These are phyloP conservation scores for Diaperis boleti DNA, from an alignment of 2,888 invertebrate genomes.

Conservation along the genomic window DNA sequence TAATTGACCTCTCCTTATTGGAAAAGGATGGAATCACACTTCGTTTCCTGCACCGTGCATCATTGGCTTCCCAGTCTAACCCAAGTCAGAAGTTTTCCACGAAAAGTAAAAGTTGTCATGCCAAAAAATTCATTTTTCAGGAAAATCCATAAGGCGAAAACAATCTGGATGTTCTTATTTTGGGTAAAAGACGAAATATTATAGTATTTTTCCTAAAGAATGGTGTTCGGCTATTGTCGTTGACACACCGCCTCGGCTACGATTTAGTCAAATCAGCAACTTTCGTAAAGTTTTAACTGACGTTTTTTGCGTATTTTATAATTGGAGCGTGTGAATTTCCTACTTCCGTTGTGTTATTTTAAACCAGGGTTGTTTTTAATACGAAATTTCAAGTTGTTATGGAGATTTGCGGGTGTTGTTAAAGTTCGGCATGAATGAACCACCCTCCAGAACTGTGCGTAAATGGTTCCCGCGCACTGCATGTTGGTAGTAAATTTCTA, in stretches of 20 bases:
- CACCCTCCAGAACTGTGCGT: constrained; percentile 66
- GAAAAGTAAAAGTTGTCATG: constrained; percentile 34
- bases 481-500: constrained; percentile 76
- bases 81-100: background rate
- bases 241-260: constrained; percentile 24
- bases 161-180: background rate
- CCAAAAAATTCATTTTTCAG: background rate
- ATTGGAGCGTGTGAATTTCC: constrained; percentile 6
- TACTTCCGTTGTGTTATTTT: background rate
- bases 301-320: constrained; percentile 22
- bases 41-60: constrained; percentile 10
- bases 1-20: constrained; percentile 32
- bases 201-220: constrained; percentile 11
- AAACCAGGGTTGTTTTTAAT: background rate
- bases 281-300: constrained; percentile 1
- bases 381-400: constrained; percentile 17
- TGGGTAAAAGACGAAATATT: background rate
- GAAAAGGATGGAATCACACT: constrained; percentile 17
- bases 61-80: background rate
- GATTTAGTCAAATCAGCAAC: constrained; percentile 39
- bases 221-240: constrained; percentile 34
- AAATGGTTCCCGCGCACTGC: constrained; percentile 79
- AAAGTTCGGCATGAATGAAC: constrained; percentile 60
- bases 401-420: constrained; percentile 7
- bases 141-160: constrained; percentile 6